These are phyloP conservation scores for Theretra japonica DNA, from an alignment of 2,888 invertebrate genomes.

Conservation along the genomic window DNA sequence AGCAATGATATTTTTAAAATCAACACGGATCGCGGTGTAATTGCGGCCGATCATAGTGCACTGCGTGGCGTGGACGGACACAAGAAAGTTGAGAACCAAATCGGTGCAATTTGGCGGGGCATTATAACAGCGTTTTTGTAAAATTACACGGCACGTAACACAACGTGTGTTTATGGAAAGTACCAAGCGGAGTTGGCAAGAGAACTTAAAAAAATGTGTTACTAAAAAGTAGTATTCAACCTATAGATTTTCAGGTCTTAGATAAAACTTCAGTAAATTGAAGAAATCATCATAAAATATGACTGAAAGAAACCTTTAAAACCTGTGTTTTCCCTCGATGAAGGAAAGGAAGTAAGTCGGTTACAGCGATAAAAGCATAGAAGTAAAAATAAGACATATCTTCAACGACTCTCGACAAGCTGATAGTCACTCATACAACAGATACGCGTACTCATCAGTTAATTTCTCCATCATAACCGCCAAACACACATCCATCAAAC, in stretches of 20 bases:
- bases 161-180: conserved; percentile 72
- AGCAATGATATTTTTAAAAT: conserved; percentile 51
- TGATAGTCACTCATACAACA: background rate
- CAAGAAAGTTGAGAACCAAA: conserved; percentile 69
- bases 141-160: conserved; percentile 69
- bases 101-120: conserved; percentile 75
- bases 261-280: background rate
- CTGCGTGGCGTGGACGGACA: background rate
- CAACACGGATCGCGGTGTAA: conserved; percentile 22
- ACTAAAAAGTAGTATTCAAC: background rate
- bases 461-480: background rate
- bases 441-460: background rate
- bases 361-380: too few relatives aligned
- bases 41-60: conserved; percentile 18
- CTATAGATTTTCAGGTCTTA: background rate
- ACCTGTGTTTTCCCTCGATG: too few relatives aligned
- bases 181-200: conserved; percentile 57
- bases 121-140: conserved; percentile 77
- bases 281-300: too few relatives aligned
- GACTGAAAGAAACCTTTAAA: too few relatives aligned
- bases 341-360: too few relatives aligned
- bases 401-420: background rate
- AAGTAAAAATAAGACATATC: too few relatives aligned
- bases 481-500: background rate
- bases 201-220: conserved; percentile 22